Conservation (phyloP, 2,888 invertebrate species). For the Drosophila fungiperda region DNA sequence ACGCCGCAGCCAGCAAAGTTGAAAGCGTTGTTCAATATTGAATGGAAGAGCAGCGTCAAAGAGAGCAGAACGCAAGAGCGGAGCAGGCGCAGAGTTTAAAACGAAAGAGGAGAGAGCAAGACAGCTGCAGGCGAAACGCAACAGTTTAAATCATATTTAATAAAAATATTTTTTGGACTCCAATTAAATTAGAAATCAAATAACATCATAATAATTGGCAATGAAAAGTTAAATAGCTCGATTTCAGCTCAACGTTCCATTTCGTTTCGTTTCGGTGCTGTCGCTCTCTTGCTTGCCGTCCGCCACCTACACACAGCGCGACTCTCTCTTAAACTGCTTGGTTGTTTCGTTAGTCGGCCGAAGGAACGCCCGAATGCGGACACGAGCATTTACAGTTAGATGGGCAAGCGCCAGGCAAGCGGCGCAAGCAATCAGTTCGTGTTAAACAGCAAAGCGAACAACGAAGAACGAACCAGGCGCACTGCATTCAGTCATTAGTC, state of each 20-base stretch:
- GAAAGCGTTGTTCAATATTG: slow-evolving; percentile 44
- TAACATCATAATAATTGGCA: slow-evolving; percentile 6
- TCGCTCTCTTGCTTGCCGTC: not conserved
- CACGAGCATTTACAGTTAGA: slow-evolving; percentile 8
- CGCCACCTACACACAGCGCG: slow-evolving; percentile 2
- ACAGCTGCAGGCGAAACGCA: not conserved
- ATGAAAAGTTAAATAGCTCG: slow-evolving; percentile 34
- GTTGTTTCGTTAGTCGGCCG: slow-evolving; percentile 6
- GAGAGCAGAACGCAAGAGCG: slow-evolving; percentile 30
- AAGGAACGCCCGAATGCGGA: slow-evolving; percentile 22
- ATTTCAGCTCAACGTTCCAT: slow-evolving; percentile 15
- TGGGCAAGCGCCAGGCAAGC: slow-evolving; percentile 14
- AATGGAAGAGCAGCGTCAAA: slow-evolving; percentile 27
- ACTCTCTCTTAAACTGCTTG: slow-evolving; percentile 18
- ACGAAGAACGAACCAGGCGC: slow-evolving; percentile 21
- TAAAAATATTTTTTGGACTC: not conserved
- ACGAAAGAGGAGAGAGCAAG: slow-evolving; percentile 2
- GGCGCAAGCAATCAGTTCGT: slow-evolving; percentile 56
- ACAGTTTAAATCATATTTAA: not conserved
- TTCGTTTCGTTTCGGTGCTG: slow-evolving; percentile 13
- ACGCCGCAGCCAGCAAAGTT: slow-evolving; percentile 15
- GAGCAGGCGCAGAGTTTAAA: slow-evolving; percentile 34
- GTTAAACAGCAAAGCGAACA: slow-evolving; percentile 27
- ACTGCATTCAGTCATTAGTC: slow-evolving; percentile 71
- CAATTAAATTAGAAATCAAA: not conserved